Conservation (phyloP, 2,797 vertebrate genomes). For the Sebastes iracundus region DNA sequence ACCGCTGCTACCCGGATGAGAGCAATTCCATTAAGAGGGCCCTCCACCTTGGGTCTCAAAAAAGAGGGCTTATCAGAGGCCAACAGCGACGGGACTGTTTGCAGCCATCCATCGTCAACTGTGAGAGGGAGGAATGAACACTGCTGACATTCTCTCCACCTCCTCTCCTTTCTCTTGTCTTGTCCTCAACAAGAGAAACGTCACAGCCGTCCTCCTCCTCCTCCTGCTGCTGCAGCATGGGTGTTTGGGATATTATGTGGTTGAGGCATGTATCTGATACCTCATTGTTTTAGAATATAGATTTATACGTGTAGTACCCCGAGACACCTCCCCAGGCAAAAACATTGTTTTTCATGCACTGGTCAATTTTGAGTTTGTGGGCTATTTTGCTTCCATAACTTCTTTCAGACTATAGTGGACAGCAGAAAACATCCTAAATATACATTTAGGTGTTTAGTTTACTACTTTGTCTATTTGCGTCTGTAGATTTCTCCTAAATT, state of each 20-base stretch:
- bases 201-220: neutral
- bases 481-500: no score
- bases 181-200: constrained; percentile 15
- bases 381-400: no score
- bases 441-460: no score
- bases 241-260: neutral
- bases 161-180: constrained; percentile 18
- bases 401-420: no score
- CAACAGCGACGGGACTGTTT: constrained; percentile 29
- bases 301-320: neutral
- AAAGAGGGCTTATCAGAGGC: constrained; percentile 66
- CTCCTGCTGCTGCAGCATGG: neutral
- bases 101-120: constrained; percentile 58
- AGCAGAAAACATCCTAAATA: no score
- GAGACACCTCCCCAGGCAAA: no score
- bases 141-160: constrained; percentile 33
- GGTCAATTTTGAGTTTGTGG: no score
- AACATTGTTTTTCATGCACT: no score
- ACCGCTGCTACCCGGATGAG: constrained; percentile 62
- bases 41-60: constrained; percentile 47
- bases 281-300: neutral
- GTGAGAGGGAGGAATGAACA: constrained; percentile 26
- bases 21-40: constrained; percentile 75
- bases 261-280: neutral
- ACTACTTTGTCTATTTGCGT: no score